A percentile compares a stretch with the other conserved stretches of the same genome.
Evolutionary conservation across 2,888 invertebrate genomes (phyloP).

Genomic region (Trissolcus brochymenae): DNA sequence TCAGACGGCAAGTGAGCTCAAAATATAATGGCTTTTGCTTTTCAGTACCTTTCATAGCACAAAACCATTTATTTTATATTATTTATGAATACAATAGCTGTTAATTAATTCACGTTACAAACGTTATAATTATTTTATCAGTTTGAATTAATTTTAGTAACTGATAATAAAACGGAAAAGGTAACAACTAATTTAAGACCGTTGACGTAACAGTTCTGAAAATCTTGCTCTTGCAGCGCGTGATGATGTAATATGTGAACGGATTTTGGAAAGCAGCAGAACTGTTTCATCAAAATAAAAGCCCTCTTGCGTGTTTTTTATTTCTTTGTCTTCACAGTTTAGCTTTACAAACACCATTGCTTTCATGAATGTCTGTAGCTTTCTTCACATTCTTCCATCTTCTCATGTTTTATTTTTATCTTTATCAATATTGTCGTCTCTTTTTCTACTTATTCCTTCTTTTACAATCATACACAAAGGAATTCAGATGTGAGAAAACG

Average conservation of each 20-base stretch:
- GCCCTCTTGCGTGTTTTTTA: slow-evolving; percentile 63
- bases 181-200: too few relatives aligned
- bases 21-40: slow-evolving; percentile 73
- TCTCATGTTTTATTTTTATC: slow-evolving; percentile 52
- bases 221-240: too few relatives aligned
- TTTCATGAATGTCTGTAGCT: slow-evolving; percentile 58
- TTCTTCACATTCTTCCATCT: slow-evolving; percentile 55
- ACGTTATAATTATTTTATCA: slow-evolving; percentile 8
- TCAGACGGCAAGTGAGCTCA: slow-evolving; percentile 67
- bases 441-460: slow-evolving; percentile 55
- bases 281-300: slow-evolving; percentile 76
- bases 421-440: slow-evolving; percentile 49
- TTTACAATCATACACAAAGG: slow-evolving; percentile 57
- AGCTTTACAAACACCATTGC: slow-evolving; percentile 54
- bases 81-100: slow-evolving; percentile 76
- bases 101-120: slow-evolving; percentile 75
- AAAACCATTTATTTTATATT: slow-evolving; percentile 77
- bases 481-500: slow-evolving; percentile 50
- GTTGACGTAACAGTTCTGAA: too few relatives aligned
- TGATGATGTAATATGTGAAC: slow-evolving; percentile 52
- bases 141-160: too few relatives aligned
- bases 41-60: slow-evolving; percentile 73
- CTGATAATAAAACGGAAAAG: too few relatives aligned
- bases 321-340: slow-evolving; percentile 56
- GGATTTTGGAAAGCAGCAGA: slow-evolving; percentile 65